A percentile compares a stretch with the other conserved stretches of the same genome.
phyloP scores from a whole-genome alignment of 1,140 invertebrate genomes.

The Eriocheir sinensis region DNA sequence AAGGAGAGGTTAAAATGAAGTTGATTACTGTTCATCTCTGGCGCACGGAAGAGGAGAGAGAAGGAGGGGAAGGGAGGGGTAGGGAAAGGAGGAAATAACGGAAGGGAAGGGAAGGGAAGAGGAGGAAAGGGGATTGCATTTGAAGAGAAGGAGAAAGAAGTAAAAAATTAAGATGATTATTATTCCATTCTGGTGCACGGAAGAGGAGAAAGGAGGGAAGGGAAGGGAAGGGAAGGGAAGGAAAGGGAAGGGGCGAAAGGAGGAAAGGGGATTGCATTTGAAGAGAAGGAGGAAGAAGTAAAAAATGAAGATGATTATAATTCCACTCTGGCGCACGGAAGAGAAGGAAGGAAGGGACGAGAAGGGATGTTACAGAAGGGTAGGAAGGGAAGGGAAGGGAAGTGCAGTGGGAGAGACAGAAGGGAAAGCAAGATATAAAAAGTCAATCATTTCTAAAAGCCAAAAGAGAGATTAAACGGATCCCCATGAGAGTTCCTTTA shows the following conservation, averaged over 20 bases:
- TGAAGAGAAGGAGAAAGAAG: neutral
- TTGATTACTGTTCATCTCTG: too few species aligned
- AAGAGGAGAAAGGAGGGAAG: neutral
- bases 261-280: neutral
- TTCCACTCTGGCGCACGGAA: neutral
- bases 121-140: neutral
- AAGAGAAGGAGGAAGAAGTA: neutral
- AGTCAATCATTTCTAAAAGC: neutral
- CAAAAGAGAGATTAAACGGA: neutral
- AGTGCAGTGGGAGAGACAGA: neutral
- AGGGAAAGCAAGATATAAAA: neutral
- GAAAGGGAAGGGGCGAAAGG: neutral
- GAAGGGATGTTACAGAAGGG: neutral
- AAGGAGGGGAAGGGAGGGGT: neutral
- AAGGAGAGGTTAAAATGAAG: neutral
- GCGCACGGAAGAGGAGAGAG: neutral
- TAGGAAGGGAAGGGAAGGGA: neutral
- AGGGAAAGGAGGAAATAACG: neutral
- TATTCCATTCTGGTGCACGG: neutral
- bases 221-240: conserved; percentile 16
- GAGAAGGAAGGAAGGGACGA: neutral
- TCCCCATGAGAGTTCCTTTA: too few species aligned
- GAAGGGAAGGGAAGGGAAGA: neutral
- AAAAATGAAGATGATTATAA: too few species aligned
- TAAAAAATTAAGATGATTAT: too few species aligned